These are phyloP conservation scores for Halcyon senegalensis DNA, from an alignment of 2,113 vertebrate genomes.

Conservation along the genomic window DNA sequence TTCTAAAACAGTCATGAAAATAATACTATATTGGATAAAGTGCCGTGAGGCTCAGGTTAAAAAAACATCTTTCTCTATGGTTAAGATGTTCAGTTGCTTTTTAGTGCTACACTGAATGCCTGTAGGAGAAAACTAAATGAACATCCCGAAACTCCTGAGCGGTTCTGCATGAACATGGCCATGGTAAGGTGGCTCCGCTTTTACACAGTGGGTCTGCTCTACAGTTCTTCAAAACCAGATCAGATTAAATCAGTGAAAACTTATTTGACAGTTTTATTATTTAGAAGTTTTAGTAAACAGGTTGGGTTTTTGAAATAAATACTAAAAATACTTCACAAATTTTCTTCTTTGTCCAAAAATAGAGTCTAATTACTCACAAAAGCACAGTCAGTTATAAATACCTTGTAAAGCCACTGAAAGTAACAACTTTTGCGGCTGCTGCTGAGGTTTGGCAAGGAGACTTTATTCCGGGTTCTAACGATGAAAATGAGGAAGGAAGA, in stretches of 20 bases:
- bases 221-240: not conserved
- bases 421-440: not conserved
- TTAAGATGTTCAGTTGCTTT: not conserved
- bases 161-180: not conserved
- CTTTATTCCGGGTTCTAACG: not conserved
- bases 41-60: not conserved
- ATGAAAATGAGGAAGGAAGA: not conserved
- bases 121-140: not conserved
- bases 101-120: not conserved
- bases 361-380: not conserved
- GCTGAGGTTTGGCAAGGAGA: not conserved
- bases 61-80: not conserved
- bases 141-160: rapidly evolving
- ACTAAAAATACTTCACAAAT: not conserved
- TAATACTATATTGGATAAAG: not conserved
- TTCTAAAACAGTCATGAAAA: not conserved
- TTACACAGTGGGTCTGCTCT: not conserved
- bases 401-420: not conserved
- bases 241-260: not conserved
- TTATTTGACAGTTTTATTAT: not conserved
- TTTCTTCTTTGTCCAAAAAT: not conserved
- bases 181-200: not conserved
- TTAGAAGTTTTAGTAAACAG: not conserved
- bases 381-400: not conserved
- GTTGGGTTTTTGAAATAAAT: not conserved